Evolutionary conservation across 1,140 invertebrate species (phyloP), one percentile per base, ranked within the genome.

Genomic region (Drosophila teissieri): DNA sequence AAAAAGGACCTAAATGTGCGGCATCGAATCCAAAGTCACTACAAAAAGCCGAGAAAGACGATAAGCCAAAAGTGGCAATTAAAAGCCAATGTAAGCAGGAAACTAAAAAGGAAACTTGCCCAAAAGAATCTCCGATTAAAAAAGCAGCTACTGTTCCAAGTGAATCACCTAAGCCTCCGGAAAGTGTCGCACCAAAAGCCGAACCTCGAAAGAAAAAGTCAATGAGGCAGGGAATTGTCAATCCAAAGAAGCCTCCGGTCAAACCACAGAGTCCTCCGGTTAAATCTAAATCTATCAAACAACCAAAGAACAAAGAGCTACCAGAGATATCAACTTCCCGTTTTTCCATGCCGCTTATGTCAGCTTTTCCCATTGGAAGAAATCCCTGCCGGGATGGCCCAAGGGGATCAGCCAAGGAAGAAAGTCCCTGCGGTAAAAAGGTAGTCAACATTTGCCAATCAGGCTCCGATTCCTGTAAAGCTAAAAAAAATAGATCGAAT

Each of bases 351-450:
- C 64, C 64, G 0, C 6, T 67, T 4, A 1, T 34, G 0, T 3
- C 19, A 2, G 60, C 64, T 10, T 68, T 65, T 68, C 64, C 64
- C 0, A 1, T 8, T 17, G 64, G 60, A 3, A 68, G 64, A 11
- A 65, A 68, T 52, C 64, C 64, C 0, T 68, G 64, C 37, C 11
- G 34, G 10, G 64, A 68, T 68, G 64, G 64, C 6, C 60, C 45
- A 6, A n/a, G 37, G n/a, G 17, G 11, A 4, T 34, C 3, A 14
- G 10, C 11, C 4, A 8, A 24, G 0, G 11, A 60, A 7, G 19
- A 24, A 1, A 5, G 31, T n/a, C 1, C 17, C 22, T 45, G 22
- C 17, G 11, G 10, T 36, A 5, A 19, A 14, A 2, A 12, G 4
- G 2, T 42, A 55, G 14, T 14, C 4, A 11, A 34, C 7, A 2